Evolutionary conservation across 2,113 vertebrate genomes (phyloP).

Genomic region (Ammodytes dubius): DNA sequence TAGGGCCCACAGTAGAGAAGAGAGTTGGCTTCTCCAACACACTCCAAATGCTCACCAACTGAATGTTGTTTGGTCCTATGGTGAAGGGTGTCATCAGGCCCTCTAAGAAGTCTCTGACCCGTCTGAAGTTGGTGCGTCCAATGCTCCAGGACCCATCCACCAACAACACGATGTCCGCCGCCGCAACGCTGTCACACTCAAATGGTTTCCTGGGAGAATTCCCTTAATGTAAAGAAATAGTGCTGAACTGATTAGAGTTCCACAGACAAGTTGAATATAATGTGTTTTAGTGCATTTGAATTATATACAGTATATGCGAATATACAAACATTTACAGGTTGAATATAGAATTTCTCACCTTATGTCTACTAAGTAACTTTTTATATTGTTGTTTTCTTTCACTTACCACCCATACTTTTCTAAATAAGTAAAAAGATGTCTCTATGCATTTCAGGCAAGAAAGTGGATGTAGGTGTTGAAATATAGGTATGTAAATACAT

Average conservation of each 20-base stretch:
- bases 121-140: constrained; percentile 91
- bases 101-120: constrained; percentile 92
- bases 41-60: constrained; percentile 87
- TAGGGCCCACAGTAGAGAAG: not conserved
- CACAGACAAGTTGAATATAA: not conserved
- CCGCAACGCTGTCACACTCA: constrained; percentile 81
- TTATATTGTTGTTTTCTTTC: not conserved
- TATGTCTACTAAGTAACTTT: not conserved
- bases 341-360: too few species aligned
- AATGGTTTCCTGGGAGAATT: constrained; percentile 80
- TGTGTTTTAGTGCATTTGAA: too few species aligned
- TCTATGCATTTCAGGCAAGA: not conserved
- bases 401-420: constrained; percentile 1
- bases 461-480: not conserved
- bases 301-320: too few species aligned
- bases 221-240: constrained; percentile 46
- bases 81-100: constrained; percentile 89
- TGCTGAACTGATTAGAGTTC: not conserved
- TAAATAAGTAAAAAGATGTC: constrained; percentile 40
- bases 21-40: not conserved
- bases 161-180: constrained; percentile 88
- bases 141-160: constrained; percentile 98
- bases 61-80: constrained; percentile 87
- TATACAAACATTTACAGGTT: too few species aligned
- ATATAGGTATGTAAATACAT: not conserved